Conservation (phyloP, 1,140 invertebrate genomes). For the Drosophila subpulchrella region DNA sequence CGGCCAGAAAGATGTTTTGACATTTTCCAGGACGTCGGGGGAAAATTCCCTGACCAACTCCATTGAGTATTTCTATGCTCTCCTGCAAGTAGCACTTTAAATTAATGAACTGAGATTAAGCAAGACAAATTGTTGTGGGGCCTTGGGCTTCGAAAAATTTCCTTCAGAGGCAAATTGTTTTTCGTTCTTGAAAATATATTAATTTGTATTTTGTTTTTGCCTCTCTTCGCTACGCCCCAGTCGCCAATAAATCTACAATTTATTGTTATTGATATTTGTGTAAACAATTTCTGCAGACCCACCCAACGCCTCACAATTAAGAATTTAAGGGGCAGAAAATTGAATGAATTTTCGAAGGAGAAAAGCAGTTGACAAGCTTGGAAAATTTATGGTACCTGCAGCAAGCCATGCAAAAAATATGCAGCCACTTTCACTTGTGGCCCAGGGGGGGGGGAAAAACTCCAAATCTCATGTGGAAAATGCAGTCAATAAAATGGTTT, state of each 20-base stretch:
- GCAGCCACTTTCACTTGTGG: constrained; percentile 49
- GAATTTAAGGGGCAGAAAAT: constrained; percentile 60
- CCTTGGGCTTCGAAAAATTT: constrained; percentile 25
- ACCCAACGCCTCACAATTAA: constrained; percentile 47
- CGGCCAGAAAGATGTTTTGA: constrained; percentile 60
- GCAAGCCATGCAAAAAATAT: constrained; percentile 59
- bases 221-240: constrained; percentile 15
- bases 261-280: constrained; percentile 81
- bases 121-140: constrained; percentile 76
- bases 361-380: constrained; percentile 53
- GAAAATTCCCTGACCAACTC: constrained; percentile 34
- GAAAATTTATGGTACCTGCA: constrained; percentile 55
- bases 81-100: constrained; percentile 74
- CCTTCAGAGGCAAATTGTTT: constrained; percentile 75
- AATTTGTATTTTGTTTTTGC: constrained; percentile 53
- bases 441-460: background rate
- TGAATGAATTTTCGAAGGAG: constrained; percentile 38
- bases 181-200: constrained; percentile 62
- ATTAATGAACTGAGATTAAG: constrained; percentile 83
- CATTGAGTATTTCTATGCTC: constrained; percentile 18
- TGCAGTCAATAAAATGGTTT: constrained; percentile 63
- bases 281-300: constrained; percentile 48
- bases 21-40: constrained; percentile 14
- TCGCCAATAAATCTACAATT: constrained; percentile 71
- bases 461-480: constrained; percentile 51